Percentiles rank a stretch among this genome's conserved stretches.
phyloP scores from a whole-genome alignment of 2,797 vertebrate genomes.

The Lepus oiostolus region DNA sequence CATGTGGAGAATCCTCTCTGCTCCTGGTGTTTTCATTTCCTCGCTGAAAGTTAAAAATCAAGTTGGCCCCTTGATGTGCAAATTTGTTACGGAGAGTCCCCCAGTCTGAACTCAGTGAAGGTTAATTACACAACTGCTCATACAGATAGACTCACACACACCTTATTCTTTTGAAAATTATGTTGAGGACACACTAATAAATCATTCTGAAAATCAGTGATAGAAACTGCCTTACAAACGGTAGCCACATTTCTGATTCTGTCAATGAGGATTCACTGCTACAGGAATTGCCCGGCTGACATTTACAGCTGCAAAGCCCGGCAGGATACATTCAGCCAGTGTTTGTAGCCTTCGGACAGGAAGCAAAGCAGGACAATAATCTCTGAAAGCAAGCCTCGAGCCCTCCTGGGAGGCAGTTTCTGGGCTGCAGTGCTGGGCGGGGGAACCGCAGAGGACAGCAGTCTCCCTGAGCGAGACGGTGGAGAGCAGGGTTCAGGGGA shows the following conservation, averaged over 20 bases:
- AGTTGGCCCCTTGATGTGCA: not conserved
- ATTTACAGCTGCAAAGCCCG: not conserved
- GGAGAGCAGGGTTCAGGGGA: not conserved
- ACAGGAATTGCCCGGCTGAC: not conserved
- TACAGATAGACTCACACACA: not conserved
- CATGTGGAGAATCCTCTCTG: not conserved
- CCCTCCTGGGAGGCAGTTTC: not conserved
- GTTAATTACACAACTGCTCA: not conserved
- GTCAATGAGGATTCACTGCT: not conserved
- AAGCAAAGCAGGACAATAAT: not conserved
- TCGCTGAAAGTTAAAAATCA: not conserved
- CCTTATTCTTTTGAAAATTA: conserved; percentile 40
- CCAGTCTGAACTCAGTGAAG: not conserved
- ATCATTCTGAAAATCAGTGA: not conserved
- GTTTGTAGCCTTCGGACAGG: not conserved
- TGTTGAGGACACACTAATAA: not conserved
- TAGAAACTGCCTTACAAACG: not conserved
- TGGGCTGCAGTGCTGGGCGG: not conserved
- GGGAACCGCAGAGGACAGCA: not conserved
- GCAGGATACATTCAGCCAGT: not conserved
- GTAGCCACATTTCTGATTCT: conserved; percentile 12
- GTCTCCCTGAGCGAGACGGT: not conserved
- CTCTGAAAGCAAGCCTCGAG: not conserved
- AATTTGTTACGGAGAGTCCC: not conserved
- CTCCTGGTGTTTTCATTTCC: not conserved